Conservation (phyloP, 2,113 vertebrate species). For the Mesitornis unicolor region DNA sequence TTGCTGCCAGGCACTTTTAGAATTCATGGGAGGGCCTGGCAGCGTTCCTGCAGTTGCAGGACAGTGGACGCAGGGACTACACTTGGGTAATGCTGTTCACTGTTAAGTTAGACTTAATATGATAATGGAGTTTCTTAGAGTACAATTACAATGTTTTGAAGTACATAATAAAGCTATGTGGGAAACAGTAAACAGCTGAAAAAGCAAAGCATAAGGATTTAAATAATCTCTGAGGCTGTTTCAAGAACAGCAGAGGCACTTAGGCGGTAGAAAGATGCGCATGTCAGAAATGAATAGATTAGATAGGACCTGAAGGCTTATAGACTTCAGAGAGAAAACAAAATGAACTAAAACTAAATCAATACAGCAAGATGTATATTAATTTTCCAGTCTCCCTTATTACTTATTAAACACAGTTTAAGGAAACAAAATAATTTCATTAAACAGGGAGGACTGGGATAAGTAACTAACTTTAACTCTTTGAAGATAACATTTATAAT, state of each 20-base stretch:
- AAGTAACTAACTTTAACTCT: neutral
- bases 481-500: neutral
- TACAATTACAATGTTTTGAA: neutral
- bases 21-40: neutral
- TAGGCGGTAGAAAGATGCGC: neutral
- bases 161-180: neutral
- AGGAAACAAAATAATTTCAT: slow-evolving; percentile 40
- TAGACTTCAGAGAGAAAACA: slow-evolving; percentile 30
- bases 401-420: slow-evolving; percentile 31
- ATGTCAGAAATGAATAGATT: slow-evolving; percentile 24
- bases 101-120: neutral
- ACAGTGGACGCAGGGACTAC: neutral
- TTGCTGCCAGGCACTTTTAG: neutral
- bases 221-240: slow-evolving; percentile 14
- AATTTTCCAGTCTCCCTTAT: neutral
- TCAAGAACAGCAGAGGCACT: neutral
- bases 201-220: neutral
- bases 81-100: neutral
- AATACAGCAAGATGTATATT: neutral
- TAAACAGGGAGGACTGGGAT: neutral
- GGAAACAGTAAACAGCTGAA: neutral
- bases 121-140: neutral
- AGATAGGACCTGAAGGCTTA: neutral
- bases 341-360: slow-evolving; percentile 20
- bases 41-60: neutral